These are phyloP conservation scores for Alethe diademata DNA, from an alignment of 2,113 vertebrate genomes.

Conservation along the genomic window DNA sequence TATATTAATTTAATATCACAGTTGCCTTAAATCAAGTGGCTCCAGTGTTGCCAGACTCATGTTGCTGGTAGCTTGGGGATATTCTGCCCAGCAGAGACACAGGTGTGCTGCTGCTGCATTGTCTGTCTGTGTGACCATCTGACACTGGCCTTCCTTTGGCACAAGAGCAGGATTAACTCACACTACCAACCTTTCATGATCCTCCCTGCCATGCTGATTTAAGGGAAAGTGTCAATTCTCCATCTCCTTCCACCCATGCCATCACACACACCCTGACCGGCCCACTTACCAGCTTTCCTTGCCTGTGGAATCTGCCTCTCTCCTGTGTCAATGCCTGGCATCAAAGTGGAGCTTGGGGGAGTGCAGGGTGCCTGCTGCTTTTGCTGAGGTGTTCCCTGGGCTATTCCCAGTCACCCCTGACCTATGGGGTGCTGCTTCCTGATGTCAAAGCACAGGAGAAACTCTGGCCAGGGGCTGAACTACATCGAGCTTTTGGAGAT, in stretches of 20 bases:
- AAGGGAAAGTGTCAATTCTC: background rate
- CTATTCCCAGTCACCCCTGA: background rate
- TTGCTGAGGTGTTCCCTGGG: background rate
- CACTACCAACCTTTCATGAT: too few relatives aligned
- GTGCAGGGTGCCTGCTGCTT: background rate
- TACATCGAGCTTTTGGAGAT: background rate
- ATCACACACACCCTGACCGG: fast-evolving
- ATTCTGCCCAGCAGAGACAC: background rate
- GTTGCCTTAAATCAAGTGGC: background rate
- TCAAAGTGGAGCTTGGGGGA: background rate
- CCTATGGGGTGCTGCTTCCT: background rate
- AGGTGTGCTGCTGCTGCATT: background rate
- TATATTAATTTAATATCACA: background rate
- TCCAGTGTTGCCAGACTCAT: background rate
- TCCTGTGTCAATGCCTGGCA: fast-evolving
- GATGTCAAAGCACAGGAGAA: background rate
- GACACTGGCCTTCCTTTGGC: fast-evolving
- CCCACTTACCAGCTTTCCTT: background rate
- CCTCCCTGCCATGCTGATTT: background rate
- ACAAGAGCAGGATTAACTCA: background rate
- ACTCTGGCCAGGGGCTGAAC: background rate
- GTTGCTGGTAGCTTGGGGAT: background rate
- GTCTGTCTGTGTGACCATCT: background rate
- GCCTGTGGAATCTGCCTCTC: background rate
- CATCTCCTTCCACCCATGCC: background rate